These are phyloP conservation scores for Picus viridis DNA, from an alignment of 2,797 vertebrate species.

Conservation along the genomic window DNA sequence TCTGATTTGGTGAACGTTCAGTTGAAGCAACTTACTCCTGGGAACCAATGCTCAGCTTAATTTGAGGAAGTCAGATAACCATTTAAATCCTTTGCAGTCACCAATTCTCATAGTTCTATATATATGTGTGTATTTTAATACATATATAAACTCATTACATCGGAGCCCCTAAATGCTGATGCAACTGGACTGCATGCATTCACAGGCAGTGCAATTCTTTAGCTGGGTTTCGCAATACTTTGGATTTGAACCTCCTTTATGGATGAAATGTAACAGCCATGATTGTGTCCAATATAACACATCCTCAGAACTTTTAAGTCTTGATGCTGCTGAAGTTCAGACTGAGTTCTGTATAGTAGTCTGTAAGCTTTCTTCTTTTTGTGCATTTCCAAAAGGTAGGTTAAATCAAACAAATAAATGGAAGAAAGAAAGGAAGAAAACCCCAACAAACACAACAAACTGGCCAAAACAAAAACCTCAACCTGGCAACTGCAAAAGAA, in stretches of 20 bases:
- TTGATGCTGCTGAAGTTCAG: not conserved
- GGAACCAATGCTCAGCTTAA: not conserved
- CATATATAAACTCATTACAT: not conserved
- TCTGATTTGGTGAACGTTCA: not conserved
- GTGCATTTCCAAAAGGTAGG: not conserved
- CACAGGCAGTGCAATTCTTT: not conserved
- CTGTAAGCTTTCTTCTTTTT: not conserved
- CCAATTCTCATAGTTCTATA: not conserved
- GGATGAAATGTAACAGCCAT: not conserved
- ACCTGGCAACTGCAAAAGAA: slow-evolving; percentile 28
- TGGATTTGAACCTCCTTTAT: not conserved
- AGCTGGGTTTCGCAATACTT: not conserved
- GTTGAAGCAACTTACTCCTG: not conserved
- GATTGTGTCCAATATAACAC: slow-evolving; percentile 17
- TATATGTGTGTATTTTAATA: not conserved
- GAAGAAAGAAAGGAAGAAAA: not conserved
- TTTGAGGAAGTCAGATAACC: not conserved
- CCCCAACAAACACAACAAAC: not conserved
- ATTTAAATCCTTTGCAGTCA: not conserved
- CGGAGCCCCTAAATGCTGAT: not conserved
- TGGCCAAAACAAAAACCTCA: slow-evolving; percentile 17
- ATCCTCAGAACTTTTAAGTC: not conserved
- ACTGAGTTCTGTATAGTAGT: not conserved
- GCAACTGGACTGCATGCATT: not conserved
- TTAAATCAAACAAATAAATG: not conserved